Evolutionary conservation across 2,797 vertebrate genomes (phyloP), one percentile per base, ranked within the genome.

Genomic region (Periparus ater): DNA sequence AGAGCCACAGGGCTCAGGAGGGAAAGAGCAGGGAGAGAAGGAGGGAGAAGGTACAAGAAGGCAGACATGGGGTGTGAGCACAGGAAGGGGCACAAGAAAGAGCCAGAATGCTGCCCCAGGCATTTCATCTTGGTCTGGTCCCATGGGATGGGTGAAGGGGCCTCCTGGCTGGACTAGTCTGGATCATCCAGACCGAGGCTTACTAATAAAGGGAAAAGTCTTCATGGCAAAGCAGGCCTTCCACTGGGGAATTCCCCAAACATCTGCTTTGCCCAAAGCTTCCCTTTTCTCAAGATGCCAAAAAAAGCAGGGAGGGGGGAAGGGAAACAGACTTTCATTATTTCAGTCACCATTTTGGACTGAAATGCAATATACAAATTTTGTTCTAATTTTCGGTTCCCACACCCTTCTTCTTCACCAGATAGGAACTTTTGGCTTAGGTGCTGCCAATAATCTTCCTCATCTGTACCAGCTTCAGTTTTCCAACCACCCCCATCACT

Each of bases 231-330:
- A 89, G 74, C 25, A 91, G 20, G n/a, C 70, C 73, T 95, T 95
- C 91, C 74, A 88, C 91, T 73, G 91, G 96, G 96, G 95, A 96
- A 95, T 96, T 96, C 95, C 96, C 95, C 93, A 76, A 75, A 66
- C 8, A 83, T 95, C 90, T 95, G 70, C 76, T 91, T 47, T 88
- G 73, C 74, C 48, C 71, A 73, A 91, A 93, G 76, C 90, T 96
- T 96, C 94, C 83, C 77, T 95, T 94, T 96, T 95, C 93, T 96
- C 88, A 91, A 95, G 90, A 91, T 78, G 88, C 74, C 89, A 94
- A 94, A 94, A 95, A 95, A 95, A 91, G 70, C 77, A 81, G 44
- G 55, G 40, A 55, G 18, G 48, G 66, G 76, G 83, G 91, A 79
- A 83, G 88, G 74, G 91, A 88, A 86, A 73, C 23, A 94, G 70